Percentiles rank a stretch among this genome's conserved stretches.
Conservation (phyloP, 2,888 invertebrate genomes). For the Gisinianus flammeolus region DNA sequence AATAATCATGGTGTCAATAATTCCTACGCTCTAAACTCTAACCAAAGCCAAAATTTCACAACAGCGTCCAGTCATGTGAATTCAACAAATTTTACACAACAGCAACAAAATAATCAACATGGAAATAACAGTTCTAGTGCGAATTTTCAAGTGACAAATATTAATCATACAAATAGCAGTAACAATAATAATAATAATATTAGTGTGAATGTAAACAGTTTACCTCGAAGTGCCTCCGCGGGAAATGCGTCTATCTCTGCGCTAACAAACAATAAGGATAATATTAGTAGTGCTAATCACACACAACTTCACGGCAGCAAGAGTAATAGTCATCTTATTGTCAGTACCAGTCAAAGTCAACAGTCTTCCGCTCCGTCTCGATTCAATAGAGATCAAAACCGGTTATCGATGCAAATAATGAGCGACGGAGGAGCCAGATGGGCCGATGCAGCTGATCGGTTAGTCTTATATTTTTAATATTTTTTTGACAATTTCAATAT, state of each 20-base stretch:
- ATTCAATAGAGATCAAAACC: slow-evolving; percentile 67
- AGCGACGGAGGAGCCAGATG: slow-evolving; percentile 74
- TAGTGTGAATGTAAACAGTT: slow-evolving; percentile 13
- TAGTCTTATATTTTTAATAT: slow-evolving; percentile 14
- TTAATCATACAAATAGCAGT: too few species aligned
- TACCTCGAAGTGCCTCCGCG: slow-evolving; percentile 39
- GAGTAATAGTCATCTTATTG: slow-evolving; percentile 41
- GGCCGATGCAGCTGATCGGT: slow-evolving; percentile 82
- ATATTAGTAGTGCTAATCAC: slow-evolving; percentile 17
- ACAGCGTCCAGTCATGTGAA: slow-evolving; percentile 3
- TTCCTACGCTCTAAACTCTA: slow-evolving; percentile 28
- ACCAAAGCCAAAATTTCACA: slow-evolving; percentile 26
- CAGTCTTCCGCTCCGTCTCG: not conserved
- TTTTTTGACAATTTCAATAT: not conserved
- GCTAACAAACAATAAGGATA: slow-evolving; percentile 5
- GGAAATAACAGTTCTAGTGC: not conserved
- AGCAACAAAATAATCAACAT: not conserved
- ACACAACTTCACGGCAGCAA: slow-evolving; percentile 26
- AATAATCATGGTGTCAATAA: slow-evolving; percentile 18
- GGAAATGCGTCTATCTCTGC: slow-evolving; percentile 24
- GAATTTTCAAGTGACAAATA: slow-evolving; percentile 14
- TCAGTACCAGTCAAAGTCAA: slow-evolving; percentile 31
- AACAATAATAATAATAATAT: slow-evolving; percentile 17
- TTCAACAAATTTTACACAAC: slow-evolving; percentile 15
- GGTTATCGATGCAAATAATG: slow-evolving; percentile 87